Base-by-base conservation (phyloP, 2,888 invertebrate species). In the Himalopsyche kuldschensis region DNA sequence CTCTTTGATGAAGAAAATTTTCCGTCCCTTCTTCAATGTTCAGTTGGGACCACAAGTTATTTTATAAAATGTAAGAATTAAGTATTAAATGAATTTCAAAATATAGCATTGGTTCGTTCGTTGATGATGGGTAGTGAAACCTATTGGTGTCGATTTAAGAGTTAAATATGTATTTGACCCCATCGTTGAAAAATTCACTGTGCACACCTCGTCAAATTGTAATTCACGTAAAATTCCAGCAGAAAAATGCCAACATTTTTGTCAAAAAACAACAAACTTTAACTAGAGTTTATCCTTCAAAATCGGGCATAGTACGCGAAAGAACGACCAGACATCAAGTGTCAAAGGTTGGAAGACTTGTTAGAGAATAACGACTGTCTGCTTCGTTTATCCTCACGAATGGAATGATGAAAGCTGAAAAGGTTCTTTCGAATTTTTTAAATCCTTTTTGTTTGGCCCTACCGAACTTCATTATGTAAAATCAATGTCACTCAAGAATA, bases 341-440 rank as follows among this genome's bases (percentile, higher is more conserved):
- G 82, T 82, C 82, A 82, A 82, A 82, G 63, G 55, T 55, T 55
- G 55, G 20, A 20, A 55, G 55, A 55, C 55, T 55, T 20, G 55
- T 55, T 55, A 55, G 20, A 2, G 55, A 55, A 20, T 55, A 55
- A 55, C 55, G 55, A 55, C 55, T 55, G 55, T 55, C 55, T 55
- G 55, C 55, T 55, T 55, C 55, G 55, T 55, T 55, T 55, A 20
- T 55, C 55, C 55, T 24, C 10, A 6, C 20, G 24, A 55, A 55
- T 55, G 55, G 55, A 55, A 55, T 20, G 55, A 55, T 55, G 55
- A 55, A 20, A 55, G 20, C 55, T 55, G 55, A 55, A 55, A 55
- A 55, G 55, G 55, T 55, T 55, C 55, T n/a, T 24, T 55, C 6
- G 5, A 55, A 55, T 20, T 20, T 55, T n/a, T 55, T 20, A 24